phyloP scores from a whole-genome alignment of 2,113 vertebrate genomes.

The Benitochromis conjunctus region DNA sequence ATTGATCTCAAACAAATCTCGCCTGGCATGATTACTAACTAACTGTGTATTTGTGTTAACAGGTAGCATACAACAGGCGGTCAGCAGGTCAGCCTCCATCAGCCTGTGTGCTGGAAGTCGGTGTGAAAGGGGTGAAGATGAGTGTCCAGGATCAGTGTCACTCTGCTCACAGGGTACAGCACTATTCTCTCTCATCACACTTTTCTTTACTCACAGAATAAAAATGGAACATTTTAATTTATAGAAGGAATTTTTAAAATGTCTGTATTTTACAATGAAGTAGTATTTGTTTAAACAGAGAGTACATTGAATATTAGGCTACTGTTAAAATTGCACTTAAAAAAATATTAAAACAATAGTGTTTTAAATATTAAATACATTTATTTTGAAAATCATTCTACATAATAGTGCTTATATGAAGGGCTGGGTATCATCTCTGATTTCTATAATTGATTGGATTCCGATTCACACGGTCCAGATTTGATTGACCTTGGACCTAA shows the following conservation, averaged over 20 bases:
- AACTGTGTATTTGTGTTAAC: background rate
- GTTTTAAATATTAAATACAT: background rate
- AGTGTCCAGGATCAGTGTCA: conserved; percentile 73
- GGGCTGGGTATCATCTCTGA: too few relatives aligned
- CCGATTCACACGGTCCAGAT: too few relatives aligned
- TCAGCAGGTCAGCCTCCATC: conserved; percentile 80
- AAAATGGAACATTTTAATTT: background rate
- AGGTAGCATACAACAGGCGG: conserved; percentile 88
- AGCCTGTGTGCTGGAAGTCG: conserved; percentile 88
- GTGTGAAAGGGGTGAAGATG: conserved; percentile 85
- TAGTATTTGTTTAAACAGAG: background rate
- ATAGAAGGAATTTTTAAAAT: background rate
- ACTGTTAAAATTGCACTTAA: background rate
- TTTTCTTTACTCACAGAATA: background rate
- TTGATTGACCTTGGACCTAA: too few relatives aligned
- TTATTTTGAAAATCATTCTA: too few relatives aligned
- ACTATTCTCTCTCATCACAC: background rate
- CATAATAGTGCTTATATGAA: too few relatives aligned
- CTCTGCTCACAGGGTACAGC: conserved; percentile 63
- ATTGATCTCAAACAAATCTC: background rate
- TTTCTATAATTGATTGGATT: too few relatives aligned
- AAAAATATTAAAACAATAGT: background rate
- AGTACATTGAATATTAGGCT: background rate
- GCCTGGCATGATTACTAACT: background rate
- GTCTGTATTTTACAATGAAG: background rate